Evolutionary conservation across 2,113 vertebrate species (phyloP).

Genomic region (Piprites chloris): DNA sequence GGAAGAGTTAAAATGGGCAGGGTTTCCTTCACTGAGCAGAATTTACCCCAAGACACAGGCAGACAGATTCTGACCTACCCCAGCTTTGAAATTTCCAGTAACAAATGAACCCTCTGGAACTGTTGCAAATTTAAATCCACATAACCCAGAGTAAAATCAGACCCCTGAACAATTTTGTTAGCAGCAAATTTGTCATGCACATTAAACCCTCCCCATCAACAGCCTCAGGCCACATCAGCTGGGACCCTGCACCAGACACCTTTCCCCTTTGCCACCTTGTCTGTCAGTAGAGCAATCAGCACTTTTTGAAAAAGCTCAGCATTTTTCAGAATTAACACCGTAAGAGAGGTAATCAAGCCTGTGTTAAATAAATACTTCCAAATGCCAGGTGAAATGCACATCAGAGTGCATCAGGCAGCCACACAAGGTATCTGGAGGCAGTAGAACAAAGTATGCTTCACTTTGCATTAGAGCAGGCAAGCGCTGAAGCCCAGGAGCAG

Average conservation of each 20-base stretch:
- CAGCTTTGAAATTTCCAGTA: not conserved
- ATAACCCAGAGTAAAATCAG: not conserved
- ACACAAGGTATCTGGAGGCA: constrained; percentile 61
- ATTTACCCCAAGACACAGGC: not conserved
- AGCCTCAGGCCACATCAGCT: not conserved
- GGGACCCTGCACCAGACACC: not conserved
- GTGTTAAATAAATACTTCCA: constrained; percentile 49
- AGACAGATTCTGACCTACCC: not conserved
- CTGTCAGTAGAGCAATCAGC: not conserved
- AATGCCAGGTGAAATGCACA: constrained; percentile 71
- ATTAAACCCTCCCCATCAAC: not conserved
- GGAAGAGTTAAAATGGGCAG: not conserved
- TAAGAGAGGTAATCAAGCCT: not conserved
- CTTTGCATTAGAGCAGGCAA: constrained; percentile 46
- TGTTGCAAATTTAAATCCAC: not conserved
- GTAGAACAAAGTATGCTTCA: constrained; percentile 64
- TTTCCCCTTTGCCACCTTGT: not conserved
- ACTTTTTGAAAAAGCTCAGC: constrained; percentile 13
- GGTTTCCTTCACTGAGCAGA: not conserved
- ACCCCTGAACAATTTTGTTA: constrained; percentile 19
- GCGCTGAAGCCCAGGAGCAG: constrained; percentile 44
- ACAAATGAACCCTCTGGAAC: not conserved
- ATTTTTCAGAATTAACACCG: not conserved
- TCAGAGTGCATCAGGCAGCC: constrained; percentile 45
- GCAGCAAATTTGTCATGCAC: constrained; percentile 16